Conservation (phyloP, 2,888 invertebrate species). For the Eupeodes luniger region DNA sequence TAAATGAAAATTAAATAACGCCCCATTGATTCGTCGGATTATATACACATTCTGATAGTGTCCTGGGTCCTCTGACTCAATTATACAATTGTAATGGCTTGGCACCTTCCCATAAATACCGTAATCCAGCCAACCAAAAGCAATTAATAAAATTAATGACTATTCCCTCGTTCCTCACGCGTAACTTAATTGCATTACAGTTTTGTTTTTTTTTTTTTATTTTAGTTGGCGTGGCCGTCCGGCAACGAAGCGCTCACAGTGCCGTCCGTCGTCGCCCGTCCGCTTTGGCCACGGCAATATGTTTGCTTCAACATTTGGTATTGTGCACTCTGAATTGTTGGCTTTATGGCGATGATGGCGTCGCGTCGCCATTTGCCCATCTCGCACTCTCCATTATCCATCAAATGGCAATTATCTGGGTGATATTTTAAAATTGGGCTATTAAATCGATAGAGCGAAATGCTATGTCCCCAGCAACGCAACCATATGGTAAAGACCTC, state of each 20-base stretch:
- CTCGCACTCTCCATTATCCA: constrained; percentile 30
- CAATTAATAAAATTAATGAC: constrained; percentile 68
- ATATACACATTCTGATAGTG: not conserved
- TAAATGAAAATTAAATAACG: constrained; percentile 26
- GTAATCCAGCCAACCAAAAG: constrained; percentile 55
- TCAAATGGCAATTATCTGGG: constrained; percentile 58
- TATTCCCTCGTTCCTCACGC: constrained; percentile 39
- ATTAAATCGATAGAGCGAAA: constrained; percentile 36
- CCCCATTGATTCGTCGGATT: constrained; percentile 23
- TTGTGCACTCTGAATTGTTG: not conserved
- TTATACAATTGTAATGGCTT: constrained; percentile 12
- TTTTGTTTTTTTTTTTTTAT: not conserved
- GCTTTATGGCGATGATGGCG: not conserved
- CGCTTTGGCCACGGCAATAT: too few relatives aligned
- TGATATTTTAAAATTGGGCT: constrained; percentile 60
- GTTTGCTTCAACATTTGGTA: not conserved
- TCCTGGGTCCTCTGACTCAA: constrained; percentile 4
- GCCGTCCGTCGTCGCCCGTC: too few relatives aligned
- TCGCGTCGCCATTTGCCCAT: not conserved
- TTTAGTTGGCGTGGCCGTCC: not conserved
- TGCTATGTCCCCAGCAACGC: not conserved
- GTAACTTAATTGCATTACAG: constrained; percentile 34
- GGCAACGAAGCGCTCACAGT: not conserved
- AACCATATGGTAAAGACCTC: constrained; percentile 17
- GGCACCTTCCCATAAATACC: constrained; percentile 57